Evolutionary conservation across 2,888 invertebrate species (phyloP), one percentile per base, ranked within the genome.

Genomic region (Alcis repandata): DNA sequence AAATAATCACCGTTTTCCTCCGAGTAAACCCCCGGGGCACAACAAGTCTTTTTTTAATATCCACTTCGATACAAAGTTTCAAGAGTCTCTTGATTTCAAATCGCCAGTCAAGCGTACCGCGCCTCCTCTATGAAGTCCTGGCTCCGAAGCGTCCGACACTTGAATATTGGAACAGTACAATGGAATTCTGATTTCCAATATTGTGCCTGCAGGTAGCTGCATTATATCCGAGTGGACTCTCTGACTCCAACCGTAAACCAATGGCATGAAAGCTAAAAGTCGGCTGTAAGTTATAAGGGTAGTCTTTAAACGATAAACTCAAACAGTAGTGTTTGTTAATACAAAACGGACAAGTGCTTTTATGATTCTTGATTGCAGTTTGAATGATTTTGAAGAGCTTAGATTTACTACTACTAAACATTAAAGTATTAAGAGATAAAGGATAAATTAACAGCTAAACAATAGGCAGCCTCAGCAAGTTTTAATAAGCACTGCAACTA

Each of bases 81-180:
- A 43, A 11, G 8, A 11, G n/a, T 43, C 43, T 43, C 43, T 19
- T 17, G 15, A 48, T 48, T 48, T 27, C 33, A 51, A n/a, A 38
- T 40, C 59, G 46, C 17, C 59, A 8, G 59, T 17, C 15, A 13
- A 54, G 15, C 53, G 59, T n/a, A n/a, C n/a, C 27, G 40, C 49
- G 17, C 54, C 59, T 36, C 19, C 41, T 0, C 17, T 20, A 8
- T 27, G 15, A 40, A 22, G 15, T 13, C 51, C 22, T 49, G 43
- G 54, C 75, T 82, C 83, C 83, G 85, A 85, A 80, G 80, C 59
- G 73, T 65, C 67, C 74, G 79, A 80, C 88, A 89, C 88, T 89
- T 88, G 88, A 88, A 84, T 75, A 83, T 88, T 89, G 86, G 88
- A 74, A 68, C 70, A 41, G 61, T 72, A 89, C 86, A 88, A 89